A percentile compares a stretch with the other conserved stretches of the same genome.
These are phyloP conservation scores for Melanocharis versteri DNA, from an alignment of 2,113 vertebrate genomes.

Conservation along the genomic window DNA sequence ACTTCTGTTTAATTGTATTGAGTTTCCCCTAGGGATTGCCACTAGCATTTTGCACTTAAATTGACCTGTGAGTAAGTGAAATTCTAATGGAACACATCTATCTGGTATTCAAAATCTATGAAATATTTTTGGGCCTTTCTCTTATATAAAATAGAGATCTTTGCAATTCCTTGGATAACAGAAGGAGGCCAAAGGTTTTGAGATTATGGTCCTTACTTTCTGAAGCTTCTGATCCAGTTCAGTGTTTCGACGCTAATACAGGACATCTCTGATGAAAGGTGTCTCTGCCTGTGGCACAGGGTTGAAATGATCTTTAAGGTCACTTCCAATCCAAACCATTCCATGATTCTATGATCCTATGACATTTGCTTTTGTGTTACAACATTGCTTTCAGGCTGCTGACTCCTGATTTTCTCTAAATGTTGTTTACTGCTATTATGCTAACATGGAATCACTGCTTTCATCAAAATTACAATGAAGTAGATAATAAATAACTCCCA, in stretches of 20 bases:
- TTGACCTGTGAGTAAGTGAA: background rate
- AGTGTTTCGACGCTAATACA: background rate
- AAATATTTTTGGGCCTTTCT: background rate
- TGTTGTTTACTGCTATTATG: background rate
- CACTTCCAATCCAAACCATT: background rate
- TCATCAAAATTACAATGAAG: background rate
- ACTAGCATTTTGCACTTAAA: background rate
- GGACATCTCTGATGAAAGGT: background rate
- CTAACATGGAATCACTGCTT: background rate
- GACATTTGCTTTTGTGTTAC: background rate
- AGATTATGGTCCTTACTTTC: background rate
- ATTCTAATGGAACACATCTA: background rate
- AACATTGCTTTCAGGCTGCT: background rate
- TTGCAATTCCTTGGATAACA: background rate
- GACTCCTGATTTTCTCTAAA: background rate
- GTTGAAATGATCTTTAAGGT: background rate
- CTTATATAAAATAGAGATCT: background rate
- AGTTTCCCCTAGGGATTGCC: background rate
- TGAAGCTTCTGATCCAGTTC: background rate
- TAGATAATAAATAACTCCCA: background rate
- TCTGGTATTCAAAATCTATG: background rate
- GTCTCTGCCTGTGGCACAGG: background rate
- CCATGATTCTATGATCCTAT: background rate
- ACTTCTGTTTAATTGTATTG: background rate
- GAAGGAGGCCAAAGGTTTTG: background rate